Conservation (phyloP, 2,113 vertebrate genomes). For the Albula glossodonta region DNA sequence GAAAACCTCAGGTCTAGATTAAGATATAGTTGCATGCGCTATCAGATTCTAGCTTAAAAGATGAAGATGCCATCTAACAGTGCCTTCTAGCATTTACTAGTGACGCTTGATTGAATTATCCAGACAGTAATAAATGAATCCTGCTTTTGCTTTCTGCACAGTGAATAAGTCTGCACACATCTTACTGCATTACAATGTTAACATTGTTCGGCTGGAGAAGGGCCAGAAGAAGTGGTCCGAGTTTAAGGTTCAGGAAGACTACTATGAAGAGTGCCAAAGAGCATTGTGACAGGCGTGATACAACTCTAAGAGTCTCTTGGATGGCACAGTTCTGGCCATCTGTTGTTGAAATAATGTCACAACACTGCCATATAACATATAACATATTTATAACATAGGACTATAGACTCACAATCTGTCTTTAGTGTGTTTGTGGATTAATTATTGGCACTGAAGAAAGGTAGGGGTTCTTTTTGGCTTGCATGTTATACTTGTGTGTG, state of each 20-base stretch:
- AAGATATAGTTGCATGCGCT: slow-evolving; percentile 47
- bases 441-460: too few relatives aligned
- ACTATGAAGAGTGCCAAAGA: neutral
- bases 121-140: slow-evolving; percentile 67
- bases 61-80: slow-evolving; percentile 70
- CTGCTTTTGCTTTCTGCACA: slow-evolving; percentile 48
- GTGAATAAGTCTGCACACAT: neutral
- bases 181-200: neutral
- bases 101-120: slow-evolving; percentile 70
- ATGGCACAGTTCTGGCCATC: neutral
- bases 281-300: neutral
- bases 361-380: neutral
- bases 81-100: slow-evolving; percentile 74
- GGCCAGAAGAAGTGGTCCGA: neutral
- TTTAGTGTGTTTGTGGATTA: too few relatives aligned
- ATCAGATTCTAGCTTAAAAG: slow-evolving; percentile 67
- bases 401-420: too few relatives aligned
- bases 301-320: neutral
- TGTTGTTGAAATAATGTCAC: neutral
- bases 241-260: neutral
- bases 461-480: too few relatives aligned
- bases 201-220: neutral
- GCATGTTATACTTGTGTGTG: too few relatives aligned
- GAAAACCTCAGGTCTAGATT: slow-evolving; percentile 67
- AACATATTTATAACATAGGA: too few relatives aligned